A percentile compares a stretch with the other conserved stretches of the same genome.
Evolutionary conservation across 2,888 invertebrate genomes (phyloP).

Genomic region (Tenthredo mesomela): DNA sequence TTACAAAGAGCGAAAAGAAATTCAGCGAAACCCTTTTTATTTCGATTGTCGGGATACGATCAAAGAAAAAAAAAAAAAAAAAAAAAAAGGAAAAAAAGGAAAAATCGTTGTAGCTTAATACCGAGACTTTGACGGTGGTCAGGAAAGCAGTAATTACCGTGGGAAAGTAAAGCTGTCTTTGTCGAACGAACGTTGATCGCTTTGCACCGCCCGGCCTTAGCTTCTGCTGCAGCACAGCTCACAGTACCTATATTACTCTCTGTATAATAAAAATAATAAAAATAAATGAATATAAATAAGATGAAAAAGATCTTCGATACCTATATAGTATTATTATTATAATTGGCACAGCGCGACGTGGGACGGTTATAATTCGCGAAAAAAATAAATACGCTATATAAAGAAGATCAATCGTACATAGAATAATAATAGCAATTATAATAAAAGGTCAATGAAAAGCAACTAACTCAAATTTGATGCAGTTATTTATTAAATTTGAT

Average conservation of each 20-base stretch:
- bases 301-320: not conserved
- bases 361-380: not conserved
- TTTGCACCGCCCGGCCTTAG: not conserved
- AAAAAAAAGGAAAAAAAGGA: not conserved
- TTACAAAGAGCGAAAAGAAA: not conserved
- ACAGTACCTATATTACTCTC: not conserved
- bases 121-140: conserved; percentile 51
- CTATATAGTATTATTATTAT: not conserved
- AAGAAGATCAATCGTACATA: too few relatives aligned
- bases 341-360: too few relatives aligned
- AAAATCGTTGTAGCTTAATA: not conserved
- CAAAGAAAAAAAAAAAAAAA: not conserved
- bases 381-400: too few relatives aligned
- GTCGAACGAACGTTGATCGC: conserved; percentile 26
- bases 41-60: not conserved
- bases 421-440: too few relatives aligned
- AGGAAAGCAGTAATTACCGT: conserved; percentile 51
- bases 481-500: too few relatives aligned
- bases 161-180: conserved; percentile 48
- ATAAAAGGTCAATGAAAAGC: too few relatives aligned
- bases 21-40: conserved; percentile 9
- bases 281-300: not conserved
- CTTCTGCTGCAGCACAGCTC: not conserved
- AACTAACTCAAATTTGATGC: too few relatives aligned
- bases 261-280: not conserved